Percentiles rank a stretch among this genome's conserved stretches.
Evolutionary conservation across 2,113 vertebrate genomes (phyloP).

Genomic region (Plestiodon gilberti): DNA sequence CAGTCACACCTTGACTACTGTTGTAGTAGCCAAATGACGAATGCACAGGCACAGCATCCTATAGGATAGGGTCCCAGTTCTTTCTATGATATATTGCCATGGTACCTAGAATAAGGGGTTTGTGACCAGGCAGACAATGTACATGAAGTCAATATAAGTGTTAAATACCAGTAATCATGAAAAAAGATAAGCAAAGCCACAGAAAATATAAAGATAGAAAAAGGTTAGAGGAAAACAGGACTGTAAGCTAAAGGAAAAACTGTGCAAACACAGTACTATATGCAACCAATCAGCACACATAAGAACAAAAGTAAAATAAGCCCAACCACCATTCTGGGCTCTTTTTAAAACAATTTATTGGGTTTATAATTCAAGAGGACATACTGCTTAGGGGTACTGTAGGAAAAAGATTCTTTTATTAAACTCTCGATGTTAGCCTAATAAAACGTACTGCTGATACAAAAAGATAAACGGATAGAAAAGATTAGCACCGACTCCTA

Average conservation of each 20-base stretch:
- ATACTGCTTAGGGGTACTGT: not conserved
- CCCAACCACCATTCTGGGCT: not conserved
- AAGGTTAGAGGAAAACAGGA: not conserved
- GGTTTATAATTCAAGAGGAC: not conserved
- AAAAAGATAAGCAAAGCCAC: not conserved
- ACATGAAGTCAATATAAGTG: not conserved
- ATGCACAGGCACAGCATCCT: not conserved
- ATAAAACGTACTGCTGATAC: not conserved
- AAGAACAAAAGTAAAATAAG: not conserved
- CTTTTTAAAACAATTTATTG: not conserved
- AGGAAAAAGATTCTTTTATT: not conserved
- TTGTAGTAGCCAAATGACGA: too few species aligned
- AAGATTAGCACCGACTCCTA: not conserved
- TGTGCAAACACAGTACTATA: not conserved
- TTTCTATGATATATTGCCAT: not conserved
- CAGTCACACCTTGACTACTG: too few species aligned
- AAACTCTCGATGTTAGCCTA: not conserved
- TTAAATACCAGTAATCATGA: slow-evolving; percentile 5
- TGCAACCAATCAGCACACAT: not conserved
- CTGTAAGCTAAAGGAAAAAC: not conserved
- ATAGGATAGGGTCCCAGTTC: not conserved
- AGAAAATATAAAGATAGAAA: not conserved
- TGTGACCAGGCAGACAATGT: not conserved
- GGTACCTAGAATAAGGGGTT: not conserved
- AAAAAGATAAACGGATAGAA: not conserved